These are phyloP conservation scores for silkworm (Bombyx mori) DNA, from an alignment of 1,140 invertebrate genomes.

Conservation along the genomic window DNA sequence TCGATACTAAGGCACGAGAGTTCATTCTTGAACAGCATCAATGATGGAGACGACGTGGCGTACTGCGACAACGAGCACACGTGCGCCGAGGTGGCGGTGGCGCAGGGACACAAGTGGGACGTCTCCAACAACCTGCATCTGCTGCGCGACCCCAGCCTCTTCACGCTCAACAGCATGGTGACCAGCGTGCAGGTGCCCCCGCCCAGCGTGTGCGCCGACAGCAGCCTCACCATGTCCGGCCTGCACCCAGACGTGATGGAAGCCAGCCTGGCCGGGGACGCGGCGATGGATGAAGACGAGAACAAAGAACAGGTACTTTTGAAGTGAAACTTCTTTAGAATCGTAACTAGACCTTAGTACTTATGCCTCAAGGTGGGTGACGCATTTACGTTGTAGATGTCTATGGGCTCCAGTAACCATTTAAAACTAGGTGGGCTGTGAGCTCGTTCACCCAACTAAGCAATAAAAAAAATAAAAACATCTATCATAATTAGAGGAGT, in stretches of 20 bases:
- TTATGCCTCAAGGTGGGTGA: no score
- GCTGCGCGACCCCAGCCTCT: constrained; percentile 68
- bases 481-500: no score
- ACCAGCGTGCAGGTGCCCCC: constrained; percentile 53
- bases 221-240: constrained; percentile 72
- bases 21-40: constrained; percentile 48
- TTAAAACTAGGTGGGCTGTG: no score
- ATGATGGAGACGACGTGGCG: constrained; percentile 29
- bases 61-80: constrained; percentile 60
- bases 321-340: no score
- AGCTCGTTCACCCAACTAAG: no score
- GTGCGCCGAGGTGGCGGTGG: constrained; percentile 64
- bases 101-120: constrained; percentile 74
- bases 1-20: constrained; percentile 68
- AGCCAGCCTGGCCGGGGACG: constrained; percentile 46
- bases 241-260: constrained; percentile 72
- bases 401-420: no score
- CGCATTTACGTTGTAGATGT: no score
- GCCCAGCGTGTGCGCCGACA: constrained; percentile 62
- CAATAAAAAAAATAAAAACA: no score
- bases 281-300: constrained; percentile 27
- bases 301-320: constrained; percentile 41
- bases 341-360: no score
- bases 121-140: constrained; percentile 73
- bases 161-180: constrained; percentile 71